Percentiles rank a stretch among this genome's conserved stretches.
Evolutionary conservation across 1,140 invertebrate species (phyloP).

Genomic region (Pinna nobilis): DNA sequence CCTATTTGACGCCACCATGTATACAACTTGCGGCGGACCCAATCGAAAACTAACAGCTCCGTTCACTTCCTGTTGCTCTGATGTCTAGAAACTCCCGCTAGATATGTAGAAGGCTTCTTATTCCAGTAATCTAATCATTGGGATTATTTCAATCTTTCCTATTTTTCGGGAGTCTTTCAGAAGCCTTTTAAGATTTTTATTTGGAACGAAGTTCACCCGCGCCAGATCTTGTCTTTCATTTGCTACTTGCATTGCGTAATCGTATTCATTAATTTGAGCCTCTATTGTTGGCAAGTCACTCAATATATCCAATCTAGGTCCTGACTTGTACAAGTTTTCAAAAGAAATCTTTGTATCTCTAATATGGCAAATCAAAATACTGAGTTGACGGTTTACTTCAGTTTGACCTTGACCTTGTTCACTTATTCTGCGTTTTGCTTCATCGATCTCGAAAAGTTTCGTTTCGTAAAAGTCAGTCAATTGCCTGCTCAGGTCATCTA

Average conservation of each 20-base stretch:
- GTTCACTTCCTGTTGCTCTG: too few relatives aligned
- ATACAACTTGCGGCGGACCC: too few relatives aligned
- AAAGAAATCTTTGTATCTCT: slow-evolving; percentile 42
- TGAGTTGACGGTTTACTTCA: slow-evolving; percentile 32
- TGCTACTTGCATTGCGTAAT: slow-evolving; percentile 30
- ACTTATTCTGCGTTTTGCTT: slow-evolving; percentile 34
- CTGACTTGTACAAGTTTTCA: slow-evolving; percentile 36
- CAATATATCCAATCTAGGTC: slow-evolving; percentile 42
- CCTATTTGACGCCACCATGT: too few relatives aligned
- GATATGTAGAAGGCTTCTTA: too few relatives aligned
- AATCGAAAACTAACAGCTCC: too few relatives aligned
- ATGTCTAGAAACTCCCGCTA: too few relatives aligned
- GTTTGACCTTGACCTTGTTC: slow-evolving; percentile 23
- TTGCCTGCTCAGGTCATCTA: slow-evolving; percentile 43
- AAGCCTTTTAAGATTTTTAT: too few relatives aligned
- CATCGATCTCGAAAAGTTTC: slow-evolving; percentile 35
- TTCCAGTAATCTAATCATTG: too few relatives aligned
- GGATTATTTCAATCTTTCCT: too few relatives aligned
- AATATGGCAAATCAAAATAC: slow-evolving; percentile 34
- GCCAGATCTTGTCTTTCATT: too few relatives aligned
- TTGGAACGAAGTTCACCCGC: too few relatives aligned
- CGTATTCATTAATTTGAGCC: slow-evolving; percentile 41
- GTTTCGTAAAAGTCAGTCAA: slow-evolving; percentile 35
- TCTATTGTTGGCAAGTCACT: slow-evolving; percentile 37
- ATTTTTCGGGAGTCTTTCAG: too few relatives aligned